Evolutionary conservation across 2,113 vertebrate genomes (phyloP).

Genomic region (Labrus mixtus): DNA sequence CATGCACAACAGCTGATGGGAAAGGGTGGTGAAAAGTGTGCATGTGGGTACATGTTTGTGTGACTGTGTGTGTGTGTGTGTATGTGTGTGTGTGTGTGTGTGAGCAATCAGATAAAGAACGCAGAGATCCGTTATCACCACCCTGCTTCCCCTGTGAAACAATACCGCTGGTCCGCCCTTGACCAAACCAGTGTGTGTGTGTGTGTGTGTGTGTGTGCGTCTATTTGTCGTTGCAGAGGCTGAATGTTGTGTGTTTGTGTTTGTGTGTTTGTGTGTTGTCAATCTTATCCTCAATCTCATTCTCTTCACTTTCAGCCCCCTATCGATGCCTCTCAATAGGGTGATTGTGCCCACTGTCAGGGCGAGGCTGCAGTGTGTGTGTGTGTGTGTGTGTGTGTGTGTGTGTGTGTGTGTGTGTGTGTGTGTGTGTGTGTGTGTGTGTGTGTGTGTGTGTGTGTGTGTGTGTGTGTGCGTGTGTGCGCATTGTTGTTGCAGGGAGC

Average conservation of each 20-base stretch:
- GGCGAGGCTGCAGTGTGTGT: conserved; percentile 42
- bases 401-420: conserved; percentile 38
- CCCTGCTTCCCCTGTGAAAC: conserved; percentile 61
- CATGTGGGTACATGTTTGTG: conserved; percentile 37
- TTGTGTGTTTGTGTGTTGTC: conserved; percentile 43
- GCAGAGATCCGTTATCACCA: conserved; percentile 53
- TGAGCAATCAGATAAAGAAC: conserved; percentile 69
- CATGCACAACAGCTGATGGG: conserved; percentile 56
- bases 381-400: conserved; percentile 36
- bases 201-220: conserved; percentile 42
- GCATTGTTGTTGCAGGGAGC: conserved; percentile 78
- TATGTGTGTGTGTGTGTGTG: conserved; percentile 43
- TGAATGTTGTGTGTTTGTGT: conserved; percentile 13
- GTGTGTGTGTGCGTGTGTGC: conserved; percentile 36
- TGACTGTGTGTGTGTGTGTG: neutral
- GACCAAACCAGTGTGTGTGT: conserved; percentile 53
- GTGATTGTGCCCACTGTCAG: conserved; percentile 72
- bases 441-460: conserved; percentile 42
- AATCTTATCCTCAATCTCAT: conserved; percentile 49
- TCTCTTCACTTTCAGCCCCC: conserved; percentile 54
- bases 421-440: conserved; percentile 37
- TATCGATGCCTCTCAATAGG: conserved; percentile 72
- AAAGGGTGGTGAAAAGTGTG: conserved; percentile 38
- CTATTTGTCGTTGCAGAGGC: conserved; percentile 4
- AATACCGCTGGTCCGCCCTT: conserved; percentile 54